A percentile compares a stretch with the other conserved stretches of the same genome.
Evolutionary conservation across 2,113 vertebrate genomes (phyloP).

Genomic region (Cyprinodon tularosa): DNA sequence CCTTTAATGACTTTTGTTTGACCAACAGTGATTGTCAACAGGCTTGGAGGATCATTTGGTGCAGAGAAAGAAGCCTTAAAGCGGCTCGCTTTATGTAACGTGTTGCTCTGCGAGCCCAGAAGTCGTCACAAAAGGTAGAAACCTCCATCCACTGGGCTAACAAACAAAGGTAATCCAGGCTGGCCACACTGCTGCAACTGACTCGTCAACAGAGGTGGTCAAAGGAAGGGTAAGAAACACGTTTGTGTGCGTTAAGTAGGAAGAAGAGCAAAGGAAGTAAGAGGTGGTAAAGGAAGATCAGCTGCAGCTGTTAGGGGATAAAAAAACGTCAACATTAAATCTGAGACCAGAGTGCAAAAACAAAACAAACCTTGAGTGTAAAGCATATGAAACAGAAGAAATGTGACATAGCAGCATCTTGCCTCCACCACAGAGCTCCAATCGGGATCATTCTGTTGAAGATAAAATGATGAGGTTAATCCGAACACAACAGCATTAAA

Average conservation of each 20-base stretch:
- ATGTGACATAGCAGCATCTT: constrained; percentile 1
- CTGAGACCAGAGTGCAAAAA: background rate
- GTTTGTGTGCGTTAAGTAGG: constrained; percentile 6
- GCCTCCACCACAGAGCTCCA: background rate
- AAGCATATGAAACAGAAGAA: constrained; percentile 24
- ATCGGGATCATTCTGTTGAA: constrained; percentile 15
- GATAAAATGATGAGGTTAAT: constrained; percentile 25
- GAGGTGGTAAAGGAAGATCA: constrained; percentile 33
- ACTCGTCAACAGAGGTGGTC: constrained; percentile 56
- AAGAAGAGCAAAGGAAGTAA: constrained; percentile 28
- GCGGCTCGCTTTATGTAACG: constrained; percentile 54
- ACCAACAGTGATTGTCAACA: constrained; percentile 55
- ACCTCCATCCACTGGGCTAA: constrained; percentile 77
- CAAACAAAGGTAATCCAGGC: constrained; percentile 76
- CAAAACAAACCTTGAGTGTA: constrained; percentile 33
- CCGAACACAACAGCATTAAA: background rate
- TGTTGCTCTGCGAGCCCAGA: constrained; percentile 72
- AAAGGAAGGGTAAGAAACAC: constrained; percentile 35
- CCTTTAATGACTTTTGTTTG: constrained; percentile 43
- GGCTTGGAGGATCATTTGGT: constrained; percentile 54
- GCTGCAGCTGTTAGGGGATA: constrained; percentile 24
- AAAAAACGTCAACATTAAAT: constrained; percentile 18
- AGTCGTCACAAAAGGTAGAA: constrained; percentile 72
- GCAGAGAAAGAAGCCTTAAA: constrained; percentile 63
- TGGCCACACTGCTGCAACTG: constrained; percentile 76